A percentile compares a stretch with the other conserved stretches of the same genome.
phyloP scores from a whole-genome alignment of 2,113 vertebrate genomes.

The Tretioscincus oriximinensis region DNA sequence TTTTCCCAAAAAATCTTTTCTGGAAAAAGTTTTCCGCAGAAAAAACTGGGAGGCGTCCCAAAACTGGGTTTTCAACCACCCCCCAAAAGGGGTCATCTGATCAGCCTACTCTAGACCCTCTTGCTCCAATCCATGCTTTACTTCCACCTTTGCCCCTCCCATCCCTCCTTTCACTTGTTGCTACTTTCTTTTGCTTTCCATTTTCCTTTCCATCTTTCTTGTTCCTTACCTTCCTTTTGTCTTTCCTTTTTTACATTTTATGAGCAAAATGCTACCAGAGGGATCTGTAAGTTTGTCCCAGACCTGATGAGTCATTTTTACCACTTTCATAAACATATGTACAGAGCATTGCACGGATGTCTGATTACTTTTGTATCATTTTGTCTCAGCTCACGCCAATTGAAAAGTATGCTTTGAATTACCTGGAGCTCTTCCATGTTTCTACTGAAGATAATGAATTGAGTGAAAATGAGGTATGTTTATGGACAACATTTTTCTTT shows the following conservation, averaged over 20 bases:
- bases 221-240: too few species aligned
- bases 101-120: too few species aligned
- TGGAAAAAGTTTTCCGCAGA: too few species aligned
- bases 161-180: neutral
- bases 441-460: conserved; percentile 62
- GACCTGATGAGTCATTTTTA: neutral
- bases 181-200: neutral
- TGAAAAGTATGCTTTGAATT: conserved; percentile 91
- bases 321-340: neutral
- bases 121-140: too few species aligned
- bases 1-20: too few species aligned
- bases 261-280: neutral
- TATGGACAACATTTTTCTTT: neutral
- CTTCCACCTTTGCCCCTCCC: too few species aligned
- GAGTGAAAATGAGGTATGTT: conserved; percentile 63
- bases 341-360: too few species aligned
- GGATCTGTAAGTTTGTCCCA: fast-evolving
- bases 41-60: too few species aligned
- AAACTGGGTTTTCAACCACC: too few species aligned
- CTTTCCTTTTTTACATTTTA: too few species aligned
- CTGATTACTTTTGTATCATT: neutral
- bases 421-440: conserved; percentile 84
- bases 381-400: conserved; percentile 88
- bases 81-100: too few species aligned
- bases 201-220: too few species aligned